Evolutionary conservation across 2,797 vertebrate species (phyloP).

Genomic region (Peromyscus nudipes): DNA sequence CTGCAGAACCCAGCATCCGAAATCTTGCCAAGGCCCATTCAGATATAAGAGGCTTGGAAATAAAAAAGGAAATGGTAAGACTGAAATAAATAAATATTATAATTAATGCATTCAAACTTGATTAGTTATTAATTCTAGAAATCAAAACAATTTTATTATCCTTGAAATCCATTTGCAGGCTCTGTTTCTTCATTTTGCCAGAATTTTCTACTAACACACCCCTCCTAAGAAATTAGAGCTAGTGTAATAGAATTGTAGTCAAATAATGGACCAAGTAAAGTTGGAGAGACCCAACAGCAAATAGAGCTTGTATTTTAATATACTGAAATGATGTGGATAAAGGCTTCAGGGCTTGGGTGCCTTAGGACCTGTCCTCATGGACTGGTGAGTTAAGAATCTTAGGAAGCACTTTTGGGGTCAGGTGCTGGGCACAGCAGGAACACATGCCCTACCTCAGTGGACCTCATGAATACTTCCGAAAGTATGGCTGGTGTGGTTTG

Average conservation of each 20-base stretch:
- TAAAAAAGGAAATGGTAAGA: slow-evolving; percentile 38
- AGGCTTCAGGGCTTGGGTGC: background rate
- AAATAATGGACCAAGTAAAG: slow-evolving; percentile 26
- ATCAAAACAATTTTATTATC: slow-evolving; percentile 67
- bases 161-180: slow-evolving; percentile 65
- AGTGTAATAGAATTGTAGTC: slow-evolving; percentile 37
- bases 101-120: slow-evolving; percentile 71
- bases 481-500: background rate
- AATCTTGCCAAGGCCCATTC: slow-evolving; percentile 34
- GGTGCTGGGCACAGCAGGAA: background rate
- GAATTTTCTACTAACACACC: slow-evolving; percentile 7
- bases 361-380: background rate
- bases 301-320: background rate
- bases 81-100: slow-evolving; percentile 69
- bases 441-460: background rate
- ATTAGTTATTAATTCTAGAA: slow-evolving; percentile 76
- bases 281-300: background rate
- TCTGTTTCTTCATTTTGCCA: slow-evolving; percentile 62
- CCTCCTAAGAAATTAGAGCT: slow-evolving; percentile 67
- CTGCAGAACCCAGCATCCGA: background rate
- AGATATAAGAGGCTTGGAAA: slow-evolving; percentile 17
- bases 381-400: background rate
- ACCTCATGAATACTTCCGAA: background rate
- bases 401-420: background rate
- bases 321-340: background rate